Percentiles rank a stretch among this genome's conserved stretches.
Evolutionary conservation across 2,888 invertebrate species (phyloP).

Genomic region (Alsophila aescularia): DNA sequence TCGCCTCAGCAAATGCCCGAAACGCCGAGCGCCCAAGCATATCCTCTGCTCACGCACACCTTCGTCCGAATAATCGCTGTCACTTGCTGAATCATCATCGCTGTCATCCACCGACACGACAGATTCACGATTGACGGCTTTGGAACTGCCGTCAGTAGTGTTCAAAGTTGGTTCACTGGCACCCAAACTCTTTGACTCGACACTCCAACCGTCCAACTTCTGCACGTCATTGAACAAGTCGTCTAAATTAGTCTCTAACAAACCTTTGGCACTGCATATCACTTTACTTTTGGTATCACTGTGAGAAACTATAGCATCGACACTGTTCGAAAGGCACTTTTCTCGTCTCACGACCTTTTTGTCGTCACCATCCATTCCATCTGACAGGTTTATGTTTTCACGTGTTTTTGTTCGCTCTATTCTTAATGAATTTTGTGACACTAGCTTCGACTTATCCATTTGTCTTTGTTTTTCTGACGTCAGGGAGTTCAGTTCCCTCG

Average conservation of each 20-base stretch:
- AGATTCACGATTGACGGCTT: slow-evolving; percentile 65
- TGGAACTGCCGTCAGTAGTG: slow-evolving; percentile 55
- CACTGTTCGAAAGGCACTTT: slow-evolving; percentile 73
- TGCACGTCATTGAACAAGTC: slow-evolving; percentile 75
- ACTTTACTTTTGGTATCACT: slow-evolving; percentile 76
- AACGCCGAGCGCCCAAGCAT: slow-evolving; percentile 76
- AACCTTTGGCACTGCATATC: slow-evolving; percentile 83
- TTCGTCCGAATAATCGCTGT: slow-evolving; percentile 75
- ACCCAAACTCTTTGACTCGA: slow-evolving; percentile 71
- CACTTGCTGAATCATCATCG: slow-evolving; percentile 70
- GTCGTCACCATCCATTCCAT: slow-evolving; percentile 52
- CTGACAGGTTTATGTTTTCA: slow-evolving; percentile 58
- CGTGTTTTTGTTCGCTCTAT: slow-evolving; percentile 70
- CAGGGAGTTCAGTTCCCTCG: slow-evolving; percentile 54
- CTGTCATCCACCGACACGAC: slow-evolving; percentile 74
- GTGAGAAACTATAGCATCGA: slow-evolving; percentile 68
- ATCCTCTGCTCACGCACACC: slow-evolving; percentile 72
- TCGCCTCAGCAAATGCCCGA: slow-evolving; percentile 73
- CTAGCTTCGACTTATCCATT: slow-evolving; percentile 52
- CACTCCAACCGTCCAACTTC: slow-evolving; percentile 62
- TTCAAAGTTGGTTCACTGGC: slow-evolving; percentile 76
- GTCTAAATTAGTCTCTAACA: slow-evolving; percentile 82
- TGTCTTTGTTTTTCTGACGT: slow-evolving; percentile 50
- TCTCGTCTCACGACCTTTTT: slow-evolving; percentile 58
- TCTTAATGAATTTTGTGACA: slow-evolving; percentile 66